These are phyloP conservation scores for Scaptomyza parva DNA, from an alignment of 2,888 invertebrate genomes.

Conservation along the genomic window DNA sequence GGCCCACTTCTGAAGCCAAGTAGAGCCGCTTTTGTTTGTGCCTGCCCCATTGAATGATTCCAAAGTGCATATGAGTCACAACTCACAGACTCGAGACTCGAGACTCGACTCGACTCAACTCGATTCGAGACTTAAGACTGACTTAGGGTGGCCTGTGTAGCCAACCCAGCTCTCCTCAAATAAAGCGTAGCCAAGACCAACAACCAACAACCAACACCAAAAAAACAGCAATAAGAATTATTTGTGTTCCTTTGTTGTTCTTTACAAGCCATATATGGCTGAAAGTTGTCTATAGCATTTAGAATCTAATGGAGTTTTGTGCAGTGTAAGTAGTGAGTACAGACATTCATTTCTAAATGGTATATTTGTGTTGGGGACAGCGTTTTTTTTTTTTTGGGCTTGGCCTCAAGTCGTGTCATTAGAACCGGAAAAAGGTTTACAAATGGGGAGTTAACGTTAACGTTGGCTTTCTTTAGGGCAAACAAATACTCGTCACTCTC, in stretches of 20 bases:
- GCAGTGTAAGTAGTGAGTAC: conserved; percentile 56
- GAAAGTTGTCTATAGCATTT: conserved; percentile 50
- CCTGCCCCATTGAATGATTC: conserved; percentile 59
- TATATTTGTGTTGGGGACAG: conserved; percentile 24
- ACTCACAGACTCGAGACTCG: too few relatives aligned
- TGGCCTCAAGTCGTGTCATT: conserved; percentile 55
- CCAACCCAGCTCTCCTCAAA: neutral
- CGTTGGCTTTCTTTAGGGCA: conserved; percentile 56
- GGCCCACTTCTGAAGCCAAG: conserved; percentile 56
- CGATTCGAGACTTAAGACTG: conserved; percentile 6
- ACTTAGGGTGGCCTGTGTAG: neutral
- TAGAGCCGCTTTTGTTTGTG: conserved; percentile 46
- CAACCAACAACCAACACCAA: too few relatives aligned
- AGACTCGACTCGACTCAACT: conserved; percentile 12
- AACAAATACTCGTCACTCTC: conserved; percentile 25
- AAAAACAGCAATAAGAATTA: conserved; percentile 51
- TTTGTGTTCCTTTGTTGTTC: conserved; percentile 57
- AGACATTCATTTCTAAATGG: conserved; percentile 4
- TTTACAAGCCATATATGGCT: conserved; percentile 50
- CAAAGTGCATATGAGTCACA: conserved; percentile 69
- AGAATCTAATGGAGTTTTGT: conserved; percentile 63
- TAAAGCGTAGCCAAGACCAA: conserved; percentile 38
- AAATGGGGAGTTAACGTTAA: conserved; percentile 60
- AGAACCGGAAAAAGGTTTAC: conserved; percentile 66
- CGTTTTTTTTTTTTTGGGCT: conserved; percentile 56